Conservation (phyloP, 1,140 invertebrate genomes). For the Harlomillsia oculata region DNA sequence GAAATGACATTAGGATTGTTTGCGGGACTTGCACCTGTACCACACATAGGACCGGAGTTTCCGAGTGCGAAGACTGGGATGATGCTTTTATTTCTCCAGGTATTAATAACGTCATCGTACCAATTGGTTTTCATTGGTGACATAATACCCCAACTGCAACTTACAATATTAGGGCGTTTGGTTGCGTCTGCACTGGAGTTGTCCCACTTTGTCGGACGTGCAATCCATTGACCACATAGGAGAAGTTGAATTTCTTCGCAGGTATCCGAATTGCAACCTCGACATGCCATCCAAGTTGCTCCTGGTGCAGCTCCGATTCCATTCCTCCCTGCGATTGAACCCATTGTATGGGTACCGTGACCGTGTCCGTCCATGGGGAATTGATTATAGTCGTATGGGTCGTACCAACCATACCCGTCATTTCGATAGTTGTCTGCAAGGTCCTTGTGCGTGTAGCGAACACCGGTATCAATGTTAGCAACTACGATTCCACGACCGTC, state of each 20-base stretch:
- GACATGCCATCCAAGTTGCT: not conserved
- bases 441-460: not conserved
- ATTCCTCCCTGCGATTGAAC: not conserved
- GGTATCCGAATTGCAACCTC: not conserved
- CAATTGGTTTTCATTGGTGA: not conserved
- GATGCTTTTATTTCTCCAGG: not conserved
- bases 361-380: not conserved
- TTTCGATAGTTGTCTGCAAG: not conserved
- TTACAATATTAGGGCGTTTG: not conserved
- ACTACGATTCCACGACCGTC: not conserved
- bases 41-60: not conserved
- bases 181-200: not conserved
- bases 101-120: not conserved
- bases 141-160: not conserved
- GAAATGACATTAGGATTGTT: not conserved
- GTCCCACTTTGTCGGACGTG: not conserved
- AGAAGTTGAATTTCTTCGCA: not conserved
- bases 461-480: slow-evolving; percentile 10
- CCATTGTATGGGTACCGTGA: slow-evolving; percentile 1
- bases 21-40: not conserved
- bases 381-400: not conserved
- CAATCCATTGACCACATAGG: slow-evolving; percentile 4
- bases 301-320: slow-evolving; percentile 9
- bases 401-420: slow-evolving; percentile 1
- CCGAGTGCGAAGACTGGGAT: slow-evolving; percentile 5